Evolutionary conservation across 2,113 vertebrate species (phyloP).

Genomic region (Channa argus): DNA sequence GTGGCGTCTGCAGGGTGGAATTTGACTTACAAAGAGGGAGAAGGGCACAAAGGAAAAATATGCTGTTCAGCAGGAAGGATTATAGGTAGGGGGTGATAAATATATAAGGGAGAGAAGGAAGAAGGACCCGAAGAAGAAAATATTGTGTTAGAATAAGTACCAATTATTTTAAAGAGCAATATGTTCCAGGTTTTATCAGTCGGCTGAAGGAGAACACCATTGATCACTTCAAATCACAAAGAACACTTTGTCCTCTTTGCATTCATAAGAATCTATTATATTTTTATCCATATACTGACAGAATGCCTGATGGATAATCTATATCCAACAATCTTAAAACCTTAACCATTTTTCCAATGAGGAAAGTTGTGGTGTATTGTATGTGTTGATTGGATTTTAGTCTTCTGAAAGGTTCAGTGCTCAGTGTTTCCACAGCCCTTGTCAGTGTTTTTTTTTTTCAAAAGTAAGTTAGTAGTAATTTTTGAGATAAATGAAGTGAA

Average conservation of each 20-base stretch:
- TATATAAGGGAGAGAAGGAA: background rate
- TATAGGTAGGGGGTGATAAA: background rate
- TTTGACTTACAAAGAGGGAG: no score
- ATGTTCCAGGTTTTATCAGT: constrained; percentile 35
- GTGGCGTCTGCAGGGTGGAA: no score
- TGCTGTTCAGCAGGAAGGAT: background rate
- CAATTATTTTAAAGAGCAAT: background rate
- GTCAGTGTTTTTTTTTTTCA: constrained; percentile 49
- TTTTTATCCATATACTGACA: background rate
- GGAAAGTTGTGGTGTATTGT: background rate
- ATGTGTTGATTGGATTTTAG: constrained; percentile 13
- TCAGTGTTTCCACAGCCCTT: constrained; percentile 37
- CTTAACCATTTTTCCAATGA: background rate
- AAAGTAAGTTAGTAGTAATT: constrained; percentile 33
- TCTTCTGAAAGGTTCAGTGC: constrained; percentile 31
- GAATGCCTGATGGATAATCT: background rate
- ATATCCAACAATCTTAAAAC: constrained; percentile 5
- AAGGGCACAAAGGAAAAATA: background rate
- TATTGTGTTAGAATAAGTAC: background rate
- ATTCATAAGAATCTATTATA: constrained; percentile 4
- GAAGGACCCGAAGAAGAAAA: background rate
- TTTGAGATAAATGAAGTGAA: no score
- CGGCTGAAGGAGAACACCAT: constrained; percentile 15
- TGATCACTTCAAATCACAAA: constrained; percentile 34
- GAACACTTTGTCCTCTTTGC: constrained; percentile 28